Base-by-base conservation (phyloP, 2,113 vertebrate genomes). In the Cyprinodon tularosa region DNA sequence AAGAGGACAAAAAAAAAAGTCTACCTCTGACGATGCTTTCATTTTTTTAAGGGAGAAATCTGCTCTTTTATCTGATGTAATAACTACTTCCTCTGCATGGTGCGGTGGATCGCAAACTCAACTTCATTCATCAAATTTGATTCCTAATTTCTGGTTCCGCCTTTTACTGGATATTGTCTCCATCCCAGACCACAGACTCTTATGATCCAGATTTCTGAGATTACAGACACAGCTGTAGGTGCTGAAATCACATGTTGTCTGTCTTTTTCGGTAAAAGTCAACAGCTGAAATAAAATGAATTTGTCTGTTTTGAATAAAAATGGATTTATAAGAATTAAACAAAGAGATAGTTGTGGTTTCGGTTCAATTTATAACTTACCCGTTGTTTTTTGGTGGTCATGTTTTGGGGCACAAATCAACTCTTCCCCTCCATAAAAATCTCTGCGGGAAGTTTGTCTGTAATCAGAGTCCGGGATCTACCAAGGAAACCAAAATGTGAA, bases 1-100 rank as follows among this genome's bases (percentile, higher is more conserved):
- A 29, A 71, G 59, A 84, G 48, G 60, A 60, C 69, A 40, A 76
- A 68, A 42, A 77, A 47, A 84, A 69, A 66, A 36, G 37, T 76
- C 76, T 3, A 0, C 42, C 39, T 63, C 6, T 66, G 15, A 38
- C 29, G 15, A 38, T n/a, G 48, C 20, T 69, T 13, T 1, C 1
- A 8, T n/a, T 57, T 57, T 3, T 8, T n/a, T 57, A 3, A 9
- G 7, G 1, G 14, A 39, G 7, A 38, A 15, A 62, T 15, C 37
- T 40, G 11, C 13, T 40, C 12, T 29, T 57, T 57, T 9, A 57
- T n/a, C 7, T 57, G n/a, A 57, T 42, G 42, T 42, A 42, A 42
- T 42, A 6, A 50, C 13, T 50, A 14, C 2, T 6, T 59, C 7
- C 9, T 20, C 17, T 13, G 20, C 37, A 62, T 62, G 36, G 17